Conservation (phyloP, 2,113 vertebrate genomes). For the Chloropsis hardwickii region DNA sequence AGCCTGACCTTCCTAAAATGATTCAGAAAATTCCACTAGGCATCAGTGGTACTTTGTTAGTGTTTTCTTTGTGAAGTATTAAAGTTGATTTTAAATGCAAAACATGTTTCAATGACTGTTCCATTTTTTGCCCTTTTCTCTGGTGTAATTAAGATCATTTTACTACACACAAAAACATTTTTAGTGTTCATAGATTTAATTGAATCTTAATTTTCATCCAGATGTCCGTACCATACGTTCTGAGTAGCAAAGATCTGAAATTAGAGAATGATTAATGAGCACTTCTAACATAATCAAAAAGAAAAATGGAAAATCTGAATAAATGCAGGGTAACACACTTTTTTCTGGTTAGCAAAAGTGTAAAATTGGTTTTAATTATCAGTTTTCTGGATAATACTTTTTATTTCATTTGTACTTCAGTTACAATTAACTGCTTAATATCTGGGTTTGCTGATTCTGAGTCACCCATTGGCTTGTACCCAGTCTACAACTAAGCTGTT, state of each 20-base stretch:
- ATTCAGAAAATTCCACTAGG: not conserved
- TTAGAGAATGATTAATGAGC: constrained; percentile 20
- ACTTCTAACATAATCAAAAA: not conserved
- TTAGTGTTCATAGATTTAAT: constrained; percentile 41
- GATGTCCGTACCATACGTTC: constrained; percentile 32
- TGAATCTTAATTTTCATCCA: constrained; percentile 38
- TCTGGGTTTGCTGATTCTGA: not conserved
- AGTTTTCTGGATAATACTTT: not conserved
- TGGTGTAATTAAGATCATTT: constrained; percentile 43
- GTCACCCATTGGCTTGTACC: not conserved
- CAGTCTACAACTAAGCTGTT: not conserved
- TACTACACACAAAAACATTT: constrained; percentile 19
- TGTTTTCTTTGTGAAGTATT: not conserved
- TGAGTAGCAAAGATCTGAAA: constrained; percentile 21
- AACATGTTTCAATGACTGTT: not conserved
- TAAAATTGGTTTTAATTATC: not conserved
- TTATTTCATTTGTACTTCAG: not conserved
- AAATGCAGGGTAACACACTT: not conserved
- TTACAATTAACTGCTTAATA: not conserved
- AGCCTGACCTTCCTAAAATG: not conserved
- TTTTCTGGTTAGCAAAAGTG: not conserved
- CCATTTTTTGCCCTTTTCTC: not conserved
- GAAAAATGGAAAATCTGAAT: not conserved
- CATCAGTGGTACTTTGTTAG: not conserved
- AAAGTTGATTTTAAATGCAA: not conserved